These are phyloP conservation scores for Micronycteris hirsuta DNA, from an alignment of 2,113 vertebrate species.

Conservation along the genomic window DNA sequence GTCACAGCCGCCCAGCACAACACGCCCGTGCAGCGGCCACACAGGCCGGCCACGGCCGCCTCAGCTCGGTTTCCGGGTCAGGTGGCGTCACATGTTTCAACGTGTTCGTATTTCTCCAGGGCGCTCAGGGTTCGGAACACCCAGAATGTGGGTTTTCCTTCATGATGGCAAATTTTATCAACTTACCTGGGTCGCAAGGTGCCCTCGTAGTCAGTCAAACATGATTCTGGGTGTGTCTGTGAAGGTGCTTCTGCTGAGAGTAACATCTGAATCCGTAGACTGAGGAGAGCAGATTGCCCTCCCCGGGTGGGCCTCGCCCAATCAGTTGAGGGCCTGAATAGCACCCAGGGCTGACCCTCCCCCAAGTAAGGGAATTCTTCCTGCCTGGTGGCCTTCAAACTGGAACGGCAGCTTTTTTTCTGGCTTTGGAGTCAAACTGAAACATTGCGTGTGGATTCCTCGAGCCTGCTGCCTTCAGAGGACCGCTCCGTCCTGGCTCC, in stretches of 20 bases:
- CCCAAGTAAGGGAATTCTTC: background rate
- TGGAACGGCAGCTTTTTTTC: background rate
- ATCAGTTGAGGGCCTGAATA: background rate
- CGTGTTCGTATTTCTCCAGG: background rate
- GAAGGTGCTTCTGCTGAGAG: background rate
- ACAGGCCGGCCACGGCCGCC: background rate
- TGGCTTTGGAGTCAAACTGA: background rate
- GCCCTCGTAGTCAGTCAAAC: background rate
- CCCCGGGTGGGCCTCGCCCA: accelerated
- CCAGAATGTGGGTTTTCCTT: background rate
- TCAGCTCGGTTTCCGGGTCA: accelerated
- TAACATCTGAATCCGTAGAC: background rate
- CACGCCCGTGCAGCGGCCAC: background rate
- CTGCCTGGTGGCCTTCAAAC: background rate
- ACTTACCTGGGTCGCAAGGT: background rate
- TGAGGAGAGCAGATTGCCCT: background rate
- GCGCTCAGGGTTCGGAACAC: too few relatives aligned
- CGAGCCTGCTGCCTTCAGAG: background rate
- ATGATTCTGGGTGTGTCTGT: background rate
- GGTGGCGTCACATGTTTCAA: background rate
- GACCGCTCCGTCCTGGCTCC: background rate
- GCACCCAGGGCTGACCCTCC: background rate
- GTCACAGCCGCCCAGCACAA: background rate
- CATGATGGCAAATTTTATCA: background rate
- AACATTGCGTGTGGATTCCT: background rate